Evolutionary conservation across 2,888 invertebrate genomes (phyloP).

Genomic region (Seira ritae): DNA sequence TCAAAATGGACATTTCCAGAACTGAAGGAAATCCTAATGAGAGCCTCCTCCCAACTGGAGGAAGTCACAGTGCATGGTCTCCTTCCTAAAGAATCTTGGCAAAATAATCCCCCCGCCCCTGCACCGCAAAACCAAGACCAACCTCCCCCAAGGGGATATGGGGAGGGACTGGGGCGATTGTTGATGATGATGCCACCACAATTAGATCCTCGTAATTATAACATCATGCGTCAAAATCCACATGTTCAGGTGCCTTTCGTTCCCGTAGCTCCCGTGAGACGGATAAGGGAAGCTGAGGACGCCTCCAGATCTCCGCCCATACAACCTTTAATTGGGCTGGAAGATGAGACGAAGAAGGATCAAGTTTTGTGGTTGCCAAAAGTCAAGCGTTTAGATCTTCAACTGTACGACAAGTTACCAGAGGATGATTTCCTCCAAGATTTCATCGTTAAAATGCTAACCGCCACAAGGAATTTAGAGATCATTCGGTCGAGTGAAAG

Average conservation of each 20-base stretch:
- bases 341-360: constrained; percentile 9
- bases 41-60: constrained; percentile 53
- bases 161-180: constrained; percentile 34
- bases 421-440: constrained; percentile 52
- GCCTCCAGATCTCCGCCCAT: not conserved
- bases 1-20: constrained; percentile 61
- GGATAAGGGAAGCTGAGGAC: not conserved
- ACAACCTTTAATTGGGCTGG: no score
- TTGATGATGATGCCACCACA: constrained; percentile 17
- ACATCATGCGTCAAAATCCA: not conserved
- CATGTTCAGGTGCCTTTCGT: not conserved
- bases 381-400: constrained; percentile 60
- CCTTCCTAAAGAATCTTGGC: constrained; percentile 52
- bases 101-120: not conserved
- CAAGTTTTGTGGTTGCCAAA: constrained; percentile 57
- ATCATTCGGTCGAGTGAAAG: constrained; percentile 57
- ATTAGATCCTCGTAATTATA: not conserved
- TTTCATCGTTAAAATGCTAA: constrained; percentile 59
- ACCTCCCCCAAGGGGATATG: constrained; percentile 12
- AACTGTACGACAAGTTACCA: constrained; percentile 58
- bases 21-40: constrained; percentile 47
- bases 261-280: not conserved
- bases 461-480: constrained; percentile 47
- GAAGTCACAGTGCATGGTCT: constrained; percentile 58
- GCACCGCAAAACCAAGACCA: not conserved